phyloP scores from a whole-genome alignment of 2,113 vertebrate genomes.

The Aldabrachelys gigantea region DNA sequence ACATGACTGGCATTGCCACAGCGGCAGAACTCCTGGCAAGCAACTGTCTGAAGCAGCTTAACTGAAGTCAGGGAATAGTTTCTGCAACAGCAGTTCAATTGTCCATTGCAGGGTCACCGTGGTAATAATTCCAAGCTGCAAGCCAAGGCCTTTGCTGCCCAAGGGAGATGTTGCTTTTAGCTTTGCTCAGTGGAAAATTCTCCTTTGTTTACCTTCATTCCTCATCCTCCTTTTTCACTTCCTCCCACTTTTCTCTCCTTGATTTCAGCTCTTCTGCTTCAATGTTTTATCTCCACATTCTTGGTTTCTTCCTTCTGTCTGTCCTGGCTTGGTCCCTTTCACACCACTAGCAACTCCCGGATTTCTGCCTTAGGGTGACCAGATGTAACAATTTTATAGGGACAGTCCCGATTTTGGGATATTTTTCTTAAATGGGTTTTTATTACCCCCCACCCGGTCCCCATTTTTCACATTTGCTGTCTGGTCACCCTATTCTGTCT shows the following conservation, averaged over 20 bases:
- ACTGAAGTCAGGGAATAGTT: neutral
- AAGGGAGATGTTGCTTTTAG: neutral
- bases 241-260: neutral
- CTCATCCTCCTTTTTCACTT: neutral
- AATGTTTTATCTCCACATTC: neutral
- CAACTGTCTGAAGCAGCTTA: neutral
- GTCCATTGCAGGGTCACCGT: neutral
- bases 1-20: neutral
- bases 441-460: too few relatives aligned
- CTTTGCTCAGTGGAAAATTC: neutral
- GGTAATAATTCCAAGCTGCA: neutral
- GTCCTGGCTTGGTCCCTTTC: neutral
- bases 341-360: neutral
- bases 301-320: neutral
- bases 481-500: neutral
- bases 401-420: too few relatives aligned
- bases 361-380: neutral
- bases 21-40: neutral
- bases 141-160: neutral
- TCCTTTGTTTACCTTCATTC: neutral
- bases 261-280: neutral
- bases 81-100: neutral
- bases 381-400: too few relatives aligned
- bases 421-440: too few relatives aligned
- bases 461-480: too few relatives aligned